A percentile compares a stretch with the other conserved stretches of the same genome.
Evolutionary conservation across 2,113 vertebrate genomes (phyloP).

Genomic region (Dipodomys ordii): DNA sequence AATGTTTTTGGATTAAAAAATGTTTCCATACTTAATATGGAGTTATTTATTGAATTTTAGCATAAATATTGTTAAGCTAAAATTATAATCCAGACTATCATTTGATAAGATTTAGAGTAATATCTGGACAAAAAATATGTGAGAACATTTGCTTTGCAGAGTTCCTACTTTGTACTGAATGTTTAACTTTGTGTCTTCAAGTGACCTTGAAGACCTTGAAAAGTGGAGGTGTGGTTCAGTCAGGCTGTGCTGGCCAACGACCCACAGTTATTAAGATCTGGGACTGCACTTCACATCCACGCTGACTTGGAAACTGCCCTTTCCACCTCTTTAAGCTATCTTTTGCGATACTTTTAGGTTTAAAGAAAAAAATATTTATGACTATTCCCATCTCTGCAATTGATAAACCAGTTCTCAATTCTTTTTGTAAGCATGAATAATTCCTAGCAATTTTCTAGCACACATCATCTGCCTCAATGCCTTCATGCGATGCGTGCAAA

Average conservation of each 20-base stretch:
- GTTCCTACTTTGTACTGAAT: neutral
- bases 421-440: neutral
- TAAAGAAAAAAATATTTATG: neutral
- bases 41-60: slow-evolving; percentile 1
- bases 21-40: neutral
- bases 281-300: neutral
- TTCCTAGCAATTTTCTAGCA: neutral
- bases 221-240: neutral
- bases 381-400: neutral
- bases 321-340: neutral
- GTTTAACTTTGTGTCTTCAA: neutral
- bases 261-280: neutral
- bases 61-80: neutral
- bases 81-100: neutral
- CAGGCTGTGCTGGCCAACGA: neutral
- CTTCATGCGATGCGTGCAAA: neutral
- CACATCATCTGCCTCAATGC: neutral
- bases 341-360: slow-evolving; percentile 15
- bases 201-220: neutral
- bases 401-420: slow-evolving; percentile 15
- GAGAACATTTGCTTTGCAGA: neutral
- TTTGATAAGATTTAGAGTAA: neutral
- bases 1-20: slow-evolving; percentile 14
- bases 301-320: neutral
- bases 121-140: neutral